Base-by-base conservation (phyloP, 2,888 invertebrate species). In the Tenthredo mesomela region DNA sequence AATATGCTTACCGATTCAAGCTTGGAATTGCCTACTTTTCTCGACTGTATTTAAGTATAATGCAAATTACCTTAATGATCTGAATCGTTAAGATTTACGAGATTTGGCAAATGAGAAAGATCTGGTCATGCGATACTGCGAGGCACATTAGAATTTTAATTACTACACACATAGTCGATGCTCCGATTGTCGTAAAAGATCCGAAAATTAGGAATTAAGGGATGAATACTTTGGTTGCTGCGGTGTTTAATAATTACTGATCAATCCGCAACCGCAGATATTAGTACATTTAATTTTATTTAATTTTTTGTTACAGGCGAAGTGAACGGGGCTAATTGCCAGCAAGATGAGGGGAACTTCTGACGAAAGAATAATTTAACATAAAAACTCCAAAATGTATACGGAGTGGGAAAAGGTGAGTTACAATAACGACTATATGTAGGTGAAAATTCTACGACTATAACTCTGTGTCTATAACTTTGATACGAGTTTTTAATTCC, bases 331-430 rank as follows among this genome's bases (percentile, higher is more conserved):
- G 12, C 47, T 25, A 67, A 58, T 43, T 67, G 25, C 40, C 21
- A 82, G 80, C 82, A 82, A 82, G 82, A 82, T 82, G 82, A 82
- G 82, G 82, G 82, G 67, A 82, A 67, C 37, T 67, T 82, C 67
- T 29, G 50, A 67, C 43, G 18, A 7, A 10, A 43, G 67, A 82
- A 33, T 82, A 67, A 82, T 82, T 70, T 82, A 82, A 70, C 67
- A 40, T 43, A 18, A 80, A 80, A 47, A 29, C 86, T 77, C 82
- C 82, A 90, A 89, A 86, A 92, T 92, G 92, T 89, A 91, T 88
- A 87, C 88, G 88, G 92, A 92, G 88, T 92, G 92, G 92, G 92
- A 92, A 84, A 92, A 90, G 92, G 93, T 92, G 83, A 92, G 89
- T 65, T 1, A 80, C 10, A 65, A 15, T 9, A 50, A 43, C 47